Evolutionary conservation across 2,113 vertebrate species (phyloP).

Genomic region (Oceanodroma tethys): DNA sequence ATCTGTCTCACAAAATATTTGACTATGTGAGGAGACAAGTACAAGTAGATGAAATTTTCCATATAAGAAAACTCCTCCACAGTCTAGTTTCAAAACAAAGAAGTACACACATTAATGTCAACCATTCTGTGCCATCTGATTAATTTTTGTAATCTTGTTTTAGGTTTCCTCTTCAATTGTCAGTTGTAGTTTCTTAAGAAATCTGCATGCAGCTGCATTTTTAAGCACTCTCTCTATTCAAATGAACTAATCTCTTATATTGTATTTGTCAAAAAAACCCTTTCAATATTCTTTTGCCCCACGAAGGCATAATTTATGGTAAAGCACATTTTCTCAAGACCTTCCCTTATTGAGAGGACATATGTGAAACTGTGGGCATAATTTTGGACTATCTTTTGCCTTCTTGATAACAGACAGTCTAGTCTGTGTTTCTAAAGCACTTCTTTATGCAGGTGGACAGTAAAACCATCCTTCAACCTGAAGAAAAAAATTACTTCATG

Average conservation of each 20-base stretch:
- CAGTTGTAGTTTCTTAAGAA: constrained; percentile 41
- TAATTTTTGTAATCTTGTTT: constrained; percentile 55
- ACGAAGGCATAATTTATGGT: background rate
- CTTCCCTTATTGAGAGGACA: constrained; percentile 76
- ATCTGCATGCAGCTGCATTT: constrained; percentile 43
- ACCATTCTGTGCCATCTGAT: constrained; percentile 42
- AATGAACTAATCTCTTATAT: constrained; percentile 7
- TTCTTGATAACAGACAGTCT: constrained; percentile 76
- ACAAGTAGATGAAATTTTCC: constrained; percentile 58
- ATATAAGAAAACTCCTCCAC: constrained; percentile 55
- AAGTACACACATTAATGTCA: constrained; percentile 63
- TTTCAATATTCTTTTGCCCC: background rate
- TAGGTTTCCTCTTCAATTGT: constrained; percentile 58
- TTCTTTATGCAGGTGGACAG: constrained; percentile 68
- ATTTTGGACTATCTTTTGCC: constrained; percentile 56
- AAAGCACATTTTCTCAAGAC: constrained; percentile 29
- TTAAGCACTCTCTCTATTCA: constrained; percentile 13
- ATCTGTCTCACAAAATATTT: constrained; percentile 67
- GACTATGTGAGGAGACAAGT: constrained; percentile 59
- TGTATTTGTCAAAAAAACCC: background rate
- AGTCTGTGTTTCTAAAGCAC: constrained; percentile 57
- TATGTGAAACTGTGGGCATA: constrained; percentile 77
- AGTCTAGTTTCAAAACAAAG: constrained; percentile 63
- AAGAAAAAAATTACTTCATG: constrained; percentile 23
- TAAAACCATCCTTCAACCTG: constrained; percentile 47